phyloP scores from a whole-genome alignment of 2,888 invertebrate genomes.

The Brachynemurus nebulosus region DNA sequence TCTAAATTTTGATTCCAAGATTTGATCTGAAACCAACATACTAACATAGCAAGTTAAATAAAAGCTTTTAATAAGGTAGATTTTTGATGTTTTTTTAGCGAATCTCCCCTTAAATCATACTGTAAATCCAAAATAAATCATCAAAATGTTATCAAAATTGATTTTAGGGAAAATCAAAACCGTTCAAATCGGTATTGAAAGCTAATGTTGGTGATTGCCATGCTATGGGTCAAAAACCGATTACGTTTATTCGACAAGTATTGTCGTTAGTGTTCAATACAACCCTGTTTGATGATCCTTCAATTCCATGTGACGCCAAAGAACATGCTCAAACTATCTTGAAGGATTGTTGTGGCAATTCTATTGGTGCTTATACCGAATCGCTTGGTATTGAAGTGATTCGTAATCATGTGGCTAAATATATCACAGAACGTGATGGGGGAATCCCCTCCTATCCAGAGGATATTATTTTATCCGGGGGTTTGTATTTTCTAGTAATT shows the following conservation, averaged over 20 bases:
- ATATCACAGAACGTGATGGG: slow-evolving; percentile 77
- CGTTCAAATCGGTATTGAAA: slow-evolving; percentile 84
- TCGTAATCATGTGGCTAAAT: slow-evolving; percentile 73
- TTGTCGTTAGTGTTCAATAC: slow-evolving; percentile 67
- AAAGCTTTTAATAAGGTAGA: too few species aligned
- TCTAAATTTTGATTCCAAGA: too few species aligned
- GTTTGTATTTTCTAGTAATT: slow-evolving; percentile 25
- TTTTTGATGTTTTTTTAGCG: too few species aligned
- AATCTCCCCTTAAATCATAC: too few species aligned
- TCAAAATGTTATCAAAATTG: too few species aligned
- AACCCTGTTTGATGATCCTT: slow-evolving; percentile 50
- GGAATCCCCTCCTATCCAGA: slow-evolving; percentile 56
- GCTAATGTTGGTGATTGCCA: slow-evolving; percentile 99
- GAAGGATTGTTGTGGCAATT: slow-evolving; percentile 56
- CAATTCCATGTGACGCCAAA: slow-evolving; percentile 75
- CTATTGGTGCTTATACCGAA: slow-evolving; percentile 83
- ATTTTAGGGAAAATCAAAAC: slow-evolving; percentile 81
- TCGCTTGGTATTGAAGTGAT: slow-evolving; percentile 84
- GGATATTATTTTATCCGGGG: slow-evolving; percentile 73
- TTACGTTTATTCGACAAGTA: slow-evolving; percentile 92
- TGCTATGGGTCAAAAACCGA: slow-evolving; percentile 90
- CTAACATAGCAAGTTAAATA: too few species aligned
- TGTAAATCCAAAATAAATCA: too few species aligned
- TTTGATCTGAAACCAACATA: too few species aligned
- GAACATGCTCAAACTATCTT: slow-evolving; percentile 53